Conservation (phyloP, 2,888 invertebrate genomes). For the Mactromeris polynyma region DNA sequence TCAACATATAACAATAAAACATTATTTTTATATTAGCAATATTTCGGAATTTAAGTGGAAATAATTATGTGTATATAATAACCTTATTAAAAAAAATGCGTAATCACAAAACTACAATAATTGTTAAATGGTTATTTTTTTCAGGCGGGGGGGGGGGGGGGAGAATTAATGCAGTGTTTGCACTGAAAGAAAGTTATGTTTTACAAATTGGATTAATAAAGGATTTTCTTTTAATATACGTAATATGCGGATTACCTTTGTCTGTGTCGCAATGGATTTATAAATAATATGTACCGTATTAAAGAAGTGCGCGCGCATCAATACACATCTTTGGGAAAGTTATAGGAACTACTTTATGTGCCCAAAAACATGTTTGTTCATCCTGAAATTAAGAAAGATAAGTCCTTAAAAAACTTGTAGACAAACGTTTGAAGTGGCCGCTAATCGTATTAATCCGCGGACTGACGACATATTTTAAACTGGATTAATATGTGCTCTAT, state of each 20-base stretch:
- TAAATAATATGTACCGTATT: background rate
- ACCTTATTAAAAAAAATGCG: background rate
- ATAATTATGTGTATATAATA: background rate
- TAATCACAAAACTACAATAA: background rate
- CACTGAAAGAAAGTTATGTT: background rate
- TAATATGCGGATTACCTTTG: background rate
- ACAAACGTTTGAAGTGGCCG: constrained; percentile 40
- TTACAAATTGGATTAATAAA: constrained; percentile 32
- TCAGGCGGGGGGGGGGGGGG: background rate
- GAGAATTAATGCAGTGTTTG: background rate
- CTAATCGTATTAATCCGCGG: constrained; percentile 31
- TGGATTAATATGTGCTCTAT: constrained; percentile 10
- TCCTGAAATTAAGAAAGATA: constrained; percentile 44
- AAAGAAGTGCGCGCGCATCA: constrained; percentile 36
- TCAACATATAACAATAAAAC: background rate
- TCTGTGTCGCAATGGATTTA: constrained; percentile 17
- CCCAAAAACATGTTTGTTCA: constrained; percentile 36
- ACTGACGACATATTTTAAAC: constrained; percentile 21
- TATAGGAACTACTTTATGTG: constrained; percentile 35
- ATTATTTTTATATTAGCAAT: background rate
- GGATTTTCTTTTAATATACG: constrained; percentile 4
- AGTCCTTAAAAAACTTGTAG: constrained; percentile 22
- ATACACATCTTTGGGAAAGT: constrained; percentile 40
- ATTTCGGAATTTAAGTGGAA: background rate
- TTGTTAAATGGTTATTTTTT: no score